Evolutionary conservation across 1,140 invertebrate genomes (phyloP), one percentile per base, ranked within the genome.

Genomic region (Philotrypesis tridentata): DNA sequence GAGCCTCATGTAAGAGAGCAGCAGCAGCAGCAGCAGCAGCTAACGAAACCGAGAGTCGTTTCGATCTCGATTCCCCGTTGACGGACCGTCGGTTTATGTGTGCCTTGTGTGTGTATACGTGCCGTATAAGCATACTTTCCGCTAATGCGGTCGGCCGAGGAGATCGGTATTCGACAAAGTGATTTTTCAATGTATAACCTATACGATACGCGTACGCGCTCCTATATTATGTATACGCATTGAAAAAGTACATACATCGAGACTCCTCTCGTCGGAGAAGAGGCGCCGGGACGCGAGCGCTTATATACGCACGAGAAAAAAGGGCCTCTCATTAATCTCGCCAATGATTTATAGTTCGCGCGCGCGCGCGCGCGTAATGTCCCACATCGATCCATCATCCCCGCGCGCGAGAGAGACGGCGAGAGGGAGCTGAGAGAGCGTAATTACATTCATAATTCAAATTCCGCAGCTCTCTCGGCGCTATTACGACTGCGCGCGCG

Each of bases 31-130:
- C n/a, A 40, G 40, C 29, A 48, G 71, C 55, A 29, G 40, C 37
- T 33, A 60, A 68, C 70, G 82, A 83, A 83, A 83, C 33, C 68
- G 82, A 83, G 76, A 83, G 82, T 83, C 71, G 76, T 83, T 83
- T 83, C 81, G 82, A 83, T 83, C 82, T 83, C 82, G 61, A 83
- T 74, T 79, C 68, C 68, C 75, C 72, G 80, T 70, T 70, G 72
- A 48, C 63, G 63, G 60, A 37, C 40, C 48, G 48, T 6, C 21
- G 48, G 21, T 55, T 55, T 55, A 55, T 55, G 17, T 55, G 6
- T 17, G 31, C 14, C 9, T 17, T 70, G 33, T 70, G 11, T 37
- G 11, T 33, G 21, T 68, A 31, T 68, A 31, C 29, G 27, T 67
- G 48, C 33, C 33, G 33, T 37, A 37, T 37, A 8, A n/a, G n/a